phyloP scores from a whole-genome alignment of 2,888 invertebrate genomes.

The Diarsia mendica region DNA sequence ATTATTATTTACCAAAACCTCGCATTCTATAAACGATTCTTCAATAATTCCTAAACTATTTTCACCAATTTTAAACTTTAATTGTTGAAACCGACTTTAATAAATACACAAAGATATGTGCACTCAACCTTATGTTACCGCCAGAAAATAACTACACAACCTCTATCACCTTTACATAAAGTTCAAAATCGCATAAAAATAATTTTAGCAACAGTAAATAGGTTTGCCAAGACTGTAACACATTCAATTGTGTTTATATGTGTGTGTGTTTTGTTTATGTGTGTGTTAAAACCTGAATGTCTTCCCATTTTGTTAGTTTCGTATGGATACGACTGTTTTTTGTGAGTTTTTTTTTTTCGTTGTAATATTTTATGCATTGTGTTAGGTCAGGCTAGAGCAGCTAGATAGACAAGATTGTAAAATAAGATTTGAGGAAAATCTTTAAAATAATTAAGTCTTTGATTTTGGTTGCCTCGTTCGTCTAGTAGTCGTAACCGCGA shows the following conservation, averaged over 20 bases:
- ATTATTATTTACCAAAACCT: neutral
- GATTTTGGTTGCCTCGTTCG: too few species aligned
- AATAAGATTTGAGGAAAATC: neutral
- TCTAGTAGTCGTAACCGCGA: too few species aligned
- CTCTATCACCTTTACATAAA: fast-evolving
- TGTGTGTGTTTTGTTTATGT: conserved; percentile 49
- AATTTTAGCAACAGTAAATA: conserved; percentile 4
- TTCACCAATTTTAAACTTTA: conserved; percentile 37
- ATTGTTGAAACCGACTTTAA: conserved; percentile 33
- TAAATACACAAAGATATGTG: conserved; percentile 41
- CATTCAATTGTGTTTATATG: conserved; percentile 46
- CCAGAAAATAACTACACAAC: neutral
- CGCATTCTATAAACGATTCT: neutral
- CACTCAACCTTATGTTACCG: conserved; percentile 6
- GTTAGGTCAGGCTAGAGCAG: conserved; percentile 12
- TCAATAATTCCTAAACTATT: conserved; percentile 15
- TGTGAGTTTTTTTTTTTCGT: neutral
- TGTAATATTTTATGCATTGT: neutral
- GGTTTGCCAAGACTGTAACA: conserved; percentile 44
- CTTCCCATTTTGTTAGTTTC: conserved; percentile 67
- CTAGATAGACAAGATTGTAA: neutral
- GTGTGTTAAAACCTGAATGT: conserved; percentile 70
- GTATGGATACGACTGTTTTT: conserved; percentile 43
- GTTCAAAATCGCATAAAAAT: conserved; percentile 17
- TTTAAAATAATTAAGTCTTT: neutral